Conservation (phyloP, 2,888 invertebrate species). For the Cosmia pyralina region DNA sequence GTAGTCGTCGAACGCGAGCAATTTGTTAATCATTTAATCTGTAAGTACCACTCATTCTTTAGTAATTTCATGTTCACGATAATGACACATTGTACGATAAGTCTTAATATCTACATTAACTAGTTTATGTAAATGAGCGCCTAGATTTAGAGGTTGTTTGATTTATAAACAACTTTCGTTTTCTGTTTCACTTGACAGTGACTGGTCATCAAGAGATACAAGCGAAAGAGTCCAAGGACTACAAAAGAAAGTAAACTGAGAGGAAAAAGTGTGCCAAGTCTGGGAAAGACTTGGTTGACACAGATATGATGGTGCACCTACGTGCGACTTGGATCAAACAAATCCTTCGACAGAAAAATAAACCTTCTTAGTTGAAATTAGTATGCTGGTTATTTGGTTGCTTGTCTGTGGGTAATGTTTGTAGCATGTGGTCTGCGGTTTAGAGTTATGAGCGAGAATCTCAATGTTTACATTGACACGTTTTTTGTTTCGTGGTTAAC, state of each 20-base stretch:
- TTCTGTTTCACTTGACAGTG: conserved; percentile 75
- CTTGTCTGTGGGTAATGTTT: conserved; percentile 61
- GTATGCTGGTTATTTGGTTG: conserved; percentile 65
- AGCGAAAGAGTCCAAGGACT: conserved; percentile 80
- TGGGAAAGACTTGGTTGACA: conserved; percentile 78
- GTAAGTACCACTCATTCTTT: conserved; percentile 13
- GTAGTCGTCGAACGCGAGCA: conserved; percentile 27
- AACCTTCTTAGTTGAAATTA: conserved; percentile 59
- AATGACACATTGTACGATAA: conserved; percentile 49
- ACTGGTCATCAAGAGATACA: conserved; percentile 68
- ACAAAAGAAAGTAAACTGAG: conserved; percentile 79
- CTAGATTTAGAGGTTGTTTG: conserved; percentile 71
- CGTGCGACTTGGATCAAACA: conserved; percentile 63
- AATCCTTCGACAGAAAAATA: conserved; percentile 58
- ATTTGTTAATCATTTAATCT: conserved; percentile 51
- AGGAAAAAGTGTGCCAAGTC: conserved; percentile 73
- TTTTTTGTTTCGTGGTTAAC: conserved; percentile 86
- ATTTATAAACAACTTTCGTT: conserved; percentile 81
- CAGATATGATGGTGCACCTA: conserved; percentile 77
- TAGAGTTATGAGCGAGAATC: conserved; percentile 73
- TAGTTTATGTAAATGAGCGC: conserved; percentile 71
- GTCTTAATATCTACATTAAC: conserved; percentile 48
- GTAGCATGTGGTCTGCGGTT: conserved; percentile 75
- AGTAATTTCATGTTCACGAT: conserved; percentile 41
- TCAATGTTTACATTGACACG: conserved; percentile 85